Evolutionary conservation across 2,888 invertebrate genomes (phyloP), one percentile per base, ranked within the genome.

Genomic region (Melanchra persicariae): DNA sequence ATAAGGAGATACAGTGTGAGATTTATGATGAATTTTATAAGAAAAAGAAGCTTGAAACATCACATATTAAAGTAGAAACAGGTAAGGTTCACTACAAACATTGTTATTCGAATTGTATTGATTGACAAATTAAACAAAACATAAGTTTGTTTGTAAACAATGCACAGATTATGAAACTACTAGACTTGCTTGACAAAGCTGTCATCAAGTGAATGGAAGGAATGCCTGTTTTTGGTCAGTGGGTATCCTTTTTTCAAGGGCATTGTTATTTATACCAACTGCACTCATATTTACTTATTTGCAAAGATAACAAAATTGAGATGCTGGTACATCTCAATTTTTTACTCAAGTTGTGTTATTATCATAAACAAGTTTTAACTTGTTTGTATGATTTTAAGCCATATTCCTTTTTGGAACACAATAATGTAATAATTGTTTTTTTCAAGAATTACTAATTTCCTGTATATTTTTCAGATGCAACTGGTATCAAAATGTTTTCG

Each of bases 401-500:
- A 22, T 22, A 55, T 30, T 12, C 2, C 19, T n/a, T 34, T 17
- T 12, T 12, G 19, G 8, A 37, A 57, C 19, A 22, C 7, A 22
- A 15, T 40, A 37, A 8, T 22, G 30, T 19, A 34, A 10, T 34
- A n/a, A n/a, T 54, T 8, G 49, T 64, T 24, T 63, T 34, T 8
- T 34, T 8, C 19, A 51, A 19, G 4, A 34, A 24, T 51, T 24
- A 64, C 15, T 17, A 30, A 0, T n/a, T 17, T 26, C 4, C 51
- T n/a, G 58, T 5, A 52, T 34, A 47, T 47, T 55, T 92, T 91
- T 80, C 93, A 91, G 96, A 96, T 83, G 95, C 90, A 62, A 96
- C 96, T 80, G 95, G 96, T 43, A 57, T 37, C 8, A 94, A 89
- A 79, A 88, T 90, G 79, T 97, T 97, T 89, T 92, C 96, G 61